These are phyloP conservation scores for Hippocampus zosterae DNA, from an alignment of 2,113 vertebrate species.

Conservation along the genomic window DNA sequence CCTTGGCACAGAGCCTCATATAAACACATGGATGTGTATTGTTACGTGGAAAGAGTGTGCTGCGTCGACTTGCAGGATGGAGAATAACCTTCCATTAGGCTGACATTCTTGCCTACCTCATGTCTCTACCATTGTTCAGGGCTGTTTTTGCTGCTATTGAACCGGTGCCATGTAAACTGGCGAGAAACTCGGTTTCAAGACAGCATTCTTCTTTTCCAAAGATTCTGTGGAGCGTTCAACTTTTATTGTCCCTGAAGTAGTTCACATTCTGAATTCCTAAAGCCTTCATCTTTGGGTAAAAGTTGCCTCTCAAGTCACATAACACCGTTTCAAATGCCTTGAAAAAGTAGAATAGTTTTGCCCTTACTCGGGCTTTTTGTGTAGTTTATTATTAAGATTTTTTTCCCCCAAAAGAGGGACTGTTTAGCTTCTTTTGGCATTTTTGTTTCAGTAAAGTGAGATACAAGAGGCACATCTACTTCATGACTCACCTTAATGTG, in stretches of 20 bases:
- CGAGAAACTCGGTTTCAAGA: not conserved
- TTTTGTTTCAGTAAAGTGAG: not conserved
- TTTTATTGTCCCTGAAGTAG: not conserved
- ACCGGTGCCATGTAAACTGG: constrained; percentile 8
- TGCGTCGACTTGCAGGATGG: constrained; percentile 33
- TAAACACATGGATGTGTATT: constrained; percentile 8
- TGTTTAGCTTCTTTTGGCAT: too few relatives aligned
- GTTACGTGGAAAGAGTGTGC: constrained; percentile 18
- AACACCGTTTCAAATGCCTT: too few relatives aligned
- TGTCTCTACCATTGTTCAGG: constrained; percentile 13
- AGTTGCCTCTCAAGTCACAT: not conserved
- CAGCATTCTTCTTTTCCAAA: constrained; percentile 8
- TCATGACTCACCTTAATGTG: too few relatives aligned
- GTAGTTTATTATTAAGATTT: too few relatives aligned
- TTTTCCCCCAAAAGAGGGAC: too few relatives aligned
- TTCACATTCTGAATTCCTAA: not conserved
- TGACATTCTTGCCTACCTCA: constrained; percentile 1
- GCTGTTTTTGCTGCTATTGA: not conserved
- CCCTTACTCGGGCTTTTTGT: too few relatives aligned
- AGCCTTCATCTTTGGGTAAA: not conserved
- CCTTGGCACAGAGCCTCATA: constrained; percentile 25
- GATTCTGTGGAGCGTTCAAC: not conserved
- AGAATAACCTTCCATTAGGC: constrained; percentile 29
- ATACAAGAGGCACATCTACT: not conserved
- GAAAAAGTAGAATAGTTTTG: too few relatives aligned